phyloP scores from a whole-genome alignment of 1,140 invertebrate genomes.

The Drosophila watanabei region DNA sequence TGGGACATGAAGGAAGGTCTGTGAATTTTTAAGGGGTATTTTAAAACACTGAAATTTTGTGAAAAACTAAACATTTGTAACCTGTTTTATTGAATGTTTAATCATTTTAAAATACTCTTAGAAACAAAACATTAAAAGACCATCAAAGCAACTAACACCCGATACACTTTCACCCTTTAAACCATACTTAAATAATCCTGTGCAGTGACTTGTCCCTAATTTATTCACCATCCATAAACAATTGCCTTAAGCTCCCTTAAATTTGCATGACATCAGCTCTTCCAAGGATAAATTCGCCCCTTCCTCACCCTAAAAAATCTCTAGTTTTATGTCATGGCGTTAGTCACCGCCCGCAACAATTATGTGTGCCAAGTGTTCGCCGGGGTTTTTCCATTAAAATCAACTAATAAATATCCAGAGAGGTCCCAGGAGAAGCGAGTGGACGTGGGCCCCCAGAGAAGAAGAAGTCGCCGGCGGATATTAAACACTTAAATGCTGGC shows the following conservation, averaged over 20 bases:
- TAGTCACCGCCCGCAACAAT: conserved; percentile 45
- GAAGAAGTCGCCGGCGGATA: conserved; percentile 66
- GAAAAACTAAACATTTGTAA: neutral
- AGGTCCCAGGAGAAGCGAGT: conserved; percentile 1
- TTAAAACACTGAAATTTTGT: neutral
- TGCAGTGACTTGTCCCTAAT: conserved; percentile 4
- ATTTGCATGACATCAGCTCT: conserved; percentile 43
- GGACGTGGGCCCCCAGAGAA: conserved; percentile 14
- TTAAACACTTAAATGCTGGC: conserved; percentile 80
- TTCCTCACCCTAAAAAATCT: conserved; percentile 9
- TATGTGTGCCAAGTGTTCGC: conserved; percentile 44
- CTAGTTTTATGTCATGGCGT: conserved; percentile 53
- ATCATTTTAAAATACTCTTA: no score
- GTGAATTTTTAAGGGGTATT: neutral
- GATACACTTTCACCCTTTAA: no score
- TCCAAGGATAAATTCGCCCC: neutral
- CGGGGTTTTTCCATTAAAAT: conserved; percentile 72
- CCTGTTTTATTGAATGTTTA: neutral
- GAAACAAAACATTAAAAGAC: neutral
- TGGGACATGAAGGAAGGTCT: neutral
- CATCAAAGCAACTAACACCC: neutral
- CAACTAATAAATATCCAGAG: conserved; percentile 71
- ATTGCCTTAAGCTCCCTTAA: conserved; percentile 31
- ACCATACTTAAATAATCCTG: conserved; percentile 1
- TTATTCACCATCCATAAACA: conserved; percentile 33